Percentiles rank a stretch among this genome's conserved stretches.
phyloP scores from a whole-genome alignment of 23 tunicate genomes.

The Halocynthia aurantium region DNA sequence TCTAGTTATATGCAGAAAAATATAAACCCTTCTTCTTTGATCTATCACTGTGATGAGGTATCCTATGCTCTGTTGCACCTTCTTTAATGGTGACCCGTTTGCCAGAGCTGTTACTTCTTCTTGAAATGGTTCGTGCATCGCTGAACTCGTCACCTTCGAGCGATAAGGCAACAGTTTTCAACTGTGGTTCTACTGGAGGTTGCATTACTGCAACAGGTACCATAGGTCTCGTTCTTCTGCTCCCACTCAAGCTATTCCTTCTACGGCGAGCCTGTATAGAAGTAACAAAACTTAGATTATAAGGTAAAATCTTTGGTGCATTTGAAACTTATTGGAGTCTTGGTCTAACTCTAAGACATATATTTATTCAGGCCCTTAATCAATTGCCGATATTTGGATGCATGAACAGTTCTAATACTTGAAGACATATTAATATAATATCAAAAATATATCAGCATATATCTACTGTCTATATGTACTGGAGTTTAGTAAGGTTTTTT shows the following conservation, averaged over 20 bases:
- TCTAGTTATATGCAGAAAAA: no score
- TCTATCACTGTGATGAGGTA: conserved; percentile 4
- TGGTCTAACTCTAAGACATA: no score
- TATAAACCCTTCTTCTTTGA: conserved; percentile 9
- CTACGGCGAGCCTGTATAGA: conserved; percentile 5
- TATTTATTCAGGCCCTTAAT: no score
- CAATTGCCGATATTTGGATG: no score
- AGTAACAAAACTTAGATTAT: no score
- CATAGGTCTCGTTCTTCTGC: background rate
- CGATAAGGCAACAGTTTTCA: background rate
- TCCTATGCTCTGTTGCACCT: conserved; percentile 18
- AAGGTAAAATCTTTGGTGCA: no score
- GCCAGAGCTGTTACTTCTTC: conserved; percentile 11
- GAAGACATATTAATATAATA: no score
- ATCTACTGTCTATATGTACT: no score
- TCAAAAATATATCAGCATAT: no score
- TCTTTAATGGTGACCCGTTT: conserved; percentile 31
- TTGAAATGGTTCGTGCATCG: background rate
- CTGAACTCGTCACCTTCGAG: conserved; percentile 9
- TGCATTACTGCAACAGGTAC: background rate
- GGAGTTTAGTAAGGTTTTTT: no score
- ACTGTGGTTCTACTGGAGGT: background rate
- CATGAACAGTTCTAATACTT: no score
- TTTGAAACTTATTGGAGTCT: no score
- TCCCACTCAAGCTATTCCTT: background rate